phyloP scores from a whole-genome alignment of 2,888 invertebrate genomes.

The Tachina fera region DNA sequence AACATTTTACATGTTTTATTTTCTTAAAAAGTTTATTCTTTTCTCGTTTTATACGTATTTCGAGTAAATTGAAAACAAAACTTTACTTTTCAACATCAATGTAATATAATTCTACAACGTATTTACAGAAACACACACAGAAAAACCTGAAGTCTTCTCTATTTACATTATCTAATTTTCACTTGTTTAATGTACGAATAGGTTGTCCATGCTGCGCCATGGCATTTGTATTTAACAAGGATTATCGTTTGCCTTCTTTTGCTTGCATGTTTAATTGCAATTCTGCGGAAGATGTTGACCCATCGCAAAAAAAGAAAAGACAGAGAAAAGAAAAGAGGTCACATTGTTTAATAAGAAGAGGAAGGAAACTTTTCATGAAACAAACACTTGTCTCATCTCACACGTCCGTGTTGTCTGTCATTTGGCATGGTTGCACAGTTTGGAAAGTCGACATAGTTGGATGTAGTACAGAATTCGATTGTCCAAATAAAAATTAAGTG shows the following conservation, averaged over 20 bases:
- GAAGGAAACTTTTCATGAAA: slow-evolving; percentile 50
- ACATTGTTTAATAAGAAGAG: slow-evolving; percentile 46
- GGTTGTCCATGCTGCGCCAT: slow-evolving; percentile 32
- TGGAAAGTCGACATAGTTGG: not conserved
- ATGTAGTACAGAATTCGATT: not conserved
- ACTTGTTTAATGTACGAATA: slow-evolving; percentile 57
- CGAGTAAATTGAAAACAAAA: slow-evolving; percentile 24
- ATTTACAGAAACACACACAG: slow-evolving; percentile 43
- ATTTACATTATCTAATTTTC: slow-evolving; percentile 68
- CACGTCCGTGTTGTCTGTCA: slow-evolving; percentile 43
- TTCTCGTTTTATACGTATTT: not conserved
- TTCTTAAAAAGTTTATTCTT: slow-evolving; percentile 18
- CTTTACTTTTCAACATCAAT: slow-evolving; percentile 39
- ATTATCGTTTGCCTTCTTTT: slow-evolving; percentile 30
- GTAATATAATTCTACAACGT: slow-evolving; percentile 58
- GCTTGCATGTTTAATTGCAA: slow-evolving; percentile 44
- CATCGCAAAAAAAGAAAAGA: slow-evolving; percentile 18
- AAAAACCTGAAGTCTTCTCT: slow-evolving; percentile 37
- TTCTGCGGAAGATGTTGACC: slow-evolving; percentile 49
- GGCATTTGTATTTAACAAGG: slow-evolving; percentile 15
- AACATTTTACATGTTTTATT: slow-evolving; percentile 59
- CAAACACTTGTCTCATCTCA: slow-evolving; percentile 59
- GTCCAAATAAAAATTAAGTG: not conserved
- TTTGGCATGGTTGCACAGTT: not conserved
- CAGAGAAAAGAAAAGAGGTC: slow-evolving; percentile 27